Conservation (phyloP, 2,888 invertebrate species). For the Erebia aethiops region DNA sequence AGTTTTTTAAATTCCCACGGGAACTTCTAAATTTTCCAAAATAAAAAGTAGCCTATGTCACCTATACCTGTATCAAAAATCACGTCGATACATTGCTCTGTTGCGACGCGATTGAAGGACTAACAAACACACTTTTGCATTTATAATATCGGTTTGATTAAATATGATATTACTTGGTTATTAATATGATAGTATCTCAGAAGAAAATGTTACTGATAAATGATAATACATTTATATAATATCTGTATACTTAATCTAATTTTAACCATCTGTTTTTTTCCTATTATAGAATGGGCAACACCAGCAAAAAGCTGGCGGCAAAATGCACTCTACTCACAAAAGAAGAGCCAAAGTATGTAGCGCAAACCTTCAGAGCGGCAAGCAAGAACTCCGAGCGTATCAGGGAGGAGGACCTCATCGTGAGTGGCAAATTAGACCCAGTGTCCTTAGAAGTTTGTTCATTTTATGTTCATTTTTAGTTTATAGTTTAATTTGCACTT, state of each 20-base stretch:
- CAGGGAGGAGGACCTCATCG: conserved; percentile 86
- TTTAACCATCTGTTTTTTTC: neutral
- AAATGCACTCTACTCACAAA: conserved; percentile 85
- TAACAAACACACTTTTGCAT: too few species aligned
- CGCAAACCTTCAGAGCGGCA: conserved; percentile 84
- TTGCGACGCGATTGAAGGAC: too few species aligned
- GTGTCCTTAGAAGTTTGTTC: conserved; percentile 79
- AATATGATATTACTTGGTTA: too few species aligned
- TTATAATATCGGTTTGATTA: too few species aligned
- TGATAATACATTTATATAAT: too few species aligned
- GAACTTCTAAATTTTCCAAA: too few species aligned
- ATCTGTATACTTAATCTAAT: neutral
- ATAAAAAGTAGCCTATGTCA: too few species aligned
- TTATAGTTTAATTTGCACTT: conserved; percentile 47
- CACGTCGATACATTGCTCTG: too few species aligned
- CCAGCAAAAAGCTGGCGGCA: conserved; percentile 85
- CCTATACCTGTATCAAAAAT: too few species aligned
- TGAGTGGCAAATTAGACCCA: conserved; percentile 80
- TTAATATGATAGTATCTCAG: too few species aligned
- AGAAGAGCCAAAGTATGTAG: conserved; percentile 85
- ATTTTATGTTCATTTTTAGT: conserved; percentile 62
- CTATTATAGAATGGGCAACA: conserved; percentile 80
- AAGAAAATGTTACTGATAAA: too few species aligned
- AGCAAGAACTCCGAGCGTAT: conserved; percentile 86
- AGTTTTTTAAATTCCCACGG: too few species aligned